These are phyloP conservation scores for Apantesis nais DNA, from an alignment of 2,888 invertebrate species.

Conservation along the genomic window DNA sequence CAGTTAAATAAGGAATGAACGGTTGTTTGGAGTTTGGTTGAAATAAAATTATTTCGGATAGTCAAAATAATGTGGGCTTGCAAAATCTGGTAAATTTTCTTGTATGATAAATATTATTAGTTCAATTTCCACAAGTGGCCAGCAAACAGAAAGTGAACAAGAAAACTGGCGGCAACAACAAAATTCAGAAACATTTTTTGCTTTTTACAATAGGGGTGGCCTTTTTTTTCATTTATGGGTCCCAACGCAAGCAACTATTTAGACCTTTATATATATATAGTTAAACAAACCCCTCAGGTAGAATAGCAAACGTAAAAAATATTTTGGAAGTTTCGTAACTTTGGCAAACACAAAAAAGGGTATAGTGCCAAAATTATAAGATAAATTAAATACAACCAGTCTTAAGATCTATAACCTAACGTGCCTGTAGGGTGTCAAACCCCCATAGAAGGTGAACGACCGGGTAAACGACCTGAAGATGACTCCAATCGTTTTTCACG, in stretches of 20 bases:
- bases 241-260: not conserved
- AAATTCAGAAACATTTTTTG: not conserved
- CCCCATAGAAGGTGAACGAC: conserved; percentile 58
- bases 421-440: conserved; percentile 37
- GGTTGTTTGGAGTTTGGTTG: not conserved
- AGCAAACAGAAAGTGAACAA: not conserved
- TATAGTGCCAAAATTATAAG: conserved; percentile 20
- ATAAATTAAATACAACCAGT: conserved; percentile 14
- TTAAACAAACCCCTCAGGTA: not conserved
- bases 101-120: too few species aligned
- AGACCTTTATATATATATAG: not conserved
- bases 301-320: conserved; percentile 1
- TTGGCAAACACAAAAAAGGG: too few species aligned
- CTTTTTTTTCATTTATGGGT: not conserved
- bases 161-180: not conserved
- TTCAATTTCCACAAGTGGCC: too few species aligned
- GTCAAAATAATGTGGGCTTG: too few species aligned
- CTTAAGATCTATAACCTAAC: conserved; percentile 17
- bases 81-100: too few species aligned
- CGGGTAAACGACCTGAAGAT: conserved; percentile 68
- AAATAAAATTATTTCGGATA: too few species aligned
- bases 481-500: conserved; percentile 57
- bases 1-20: not conserved
- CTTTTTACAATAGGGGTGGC: not conserved
- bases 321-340: not conserved